Conservation (phyloP, 2,113 vertebrate species). For the Menidia beryllina region DNA sequence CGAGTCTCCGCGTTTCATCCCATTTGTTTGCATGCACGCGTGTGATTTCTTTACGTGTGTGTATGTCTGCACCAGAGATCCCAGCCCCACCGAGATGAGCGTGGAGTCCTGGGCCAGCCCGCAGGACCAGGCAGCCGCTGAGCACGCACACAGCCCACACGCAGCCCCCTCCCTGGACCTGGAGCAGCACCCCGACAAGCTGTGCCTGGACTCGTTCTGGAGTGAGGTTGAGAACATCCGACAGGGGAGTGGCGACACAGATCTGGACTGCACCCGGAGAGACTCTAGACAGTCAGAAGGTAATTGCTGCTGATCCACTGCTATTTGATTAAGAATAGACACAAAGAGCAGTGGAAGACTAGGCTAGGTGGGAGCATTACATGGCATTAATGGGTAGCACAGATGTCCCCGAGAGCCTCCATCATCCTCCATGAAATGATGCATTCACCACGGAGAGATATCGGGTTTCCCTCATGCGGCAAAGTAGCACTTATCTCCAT, state of each 20-base stretch:
- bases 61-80: constrained; percentile 75
- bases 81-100: constrained; percentile 85
- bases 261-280: constrained; percentile 79
- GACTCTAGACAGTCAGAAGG: constrained; percentile 88
- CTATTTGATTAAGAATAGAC: not conserved
- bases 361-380: not conserved
- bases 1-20: constrained; percentile 54
- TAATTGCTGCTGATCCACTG: constrained; percentile 59
- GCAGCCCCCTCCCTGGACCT: constrained; percentile 57
- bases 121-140: constrained; percentile 75
- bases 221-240: constrained; percentile 89
- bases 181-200: constrained; percentile 80
- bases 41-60: constrained; percentile 70
- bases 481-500: constrained; percentile 59
- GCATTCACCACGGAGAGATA: constrained; percentile 52
- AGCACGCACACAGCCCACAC: constrained; percentile 53
- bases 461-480: constrained; percentile 56
- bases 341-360: not conserved
- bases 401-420: constrained; percentile 3
- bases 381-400: not conserved
- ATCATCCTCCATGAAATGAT: constrained; percentile 26
- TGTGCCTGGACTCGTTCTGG: constrained; percentile 90
- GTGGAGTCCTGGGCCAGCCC: constrained; percentile 78
- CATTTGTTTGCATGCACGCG: constrained; percentile 69
- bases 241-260: constrained; percentile 79